phyloP scores from a whole-genome alignment of 2,113 vertebrate genomes.

The Plotosus lineatus region DNA sequence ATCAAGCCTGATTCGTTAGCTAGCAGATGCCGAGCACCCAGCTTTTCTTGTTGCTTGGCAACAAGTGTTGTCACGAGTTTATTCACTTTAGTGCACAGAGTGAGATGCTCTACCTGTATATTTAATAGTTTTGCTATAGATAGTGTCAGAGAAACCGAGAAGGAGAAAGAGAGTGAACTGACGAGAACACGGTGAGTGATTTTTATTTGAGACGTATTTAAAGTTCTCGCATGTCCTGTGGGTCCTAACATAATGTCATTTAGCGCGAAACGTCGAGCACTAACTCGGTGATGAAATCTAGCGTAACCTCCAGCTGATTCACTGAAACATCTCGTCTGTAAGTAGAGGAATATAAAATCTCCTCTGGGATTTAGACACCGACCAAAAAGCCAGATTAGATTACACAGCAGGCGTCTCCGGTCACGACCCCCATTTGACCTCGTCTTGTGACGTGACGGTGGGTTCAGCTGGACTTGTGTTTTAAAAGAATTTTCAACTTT shows the following conservation, averaged over 20 bases:
- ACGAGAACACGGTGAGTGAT: not conserved
- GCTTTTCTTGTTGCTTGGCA: not conserved
- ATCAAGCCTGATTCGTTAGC: not conserved
- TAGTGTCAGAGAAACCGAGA: not conserved
- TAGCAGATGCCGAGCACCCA: not conserved
- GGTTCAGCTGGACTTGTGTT: not conserved
- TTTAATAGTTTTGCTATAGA: not conserved
- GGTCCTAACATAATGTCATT: conserved; percentile 21
- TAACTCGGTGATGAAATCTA: conserved; percentile 11
- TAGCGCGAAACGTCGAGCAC: conserved; percentile 12
- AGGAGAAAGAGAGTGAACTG: not conserved
- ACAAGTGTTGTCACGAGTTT: conserved; percentile 11
- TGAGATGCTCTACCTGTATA: not conserved
- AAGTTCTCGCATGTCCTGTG: not conserved
- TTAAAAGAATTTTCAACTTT: not conserved
- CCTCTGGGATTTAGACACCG: conserved; percentile 14
- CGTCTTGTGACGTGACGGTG: not conserved
- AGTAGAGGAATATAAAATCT: conserved; percentile 12
- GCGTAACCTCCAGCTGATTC: conserved; percentile 28
- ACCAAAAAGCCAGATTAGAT: not conserved
- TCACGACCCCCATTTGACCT: not conserved
- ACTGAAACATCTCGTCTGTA: conserved; percentile 7
- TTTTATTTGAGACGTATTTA: conserved; percentile 19
- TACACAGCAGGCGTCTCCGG: not conserved
- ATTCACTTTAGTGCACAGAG: not conserved